phyloP scores from a whole-genome alignment of 2,113 vertebrate genomes.

The Australoheros scitulus region DNA sequence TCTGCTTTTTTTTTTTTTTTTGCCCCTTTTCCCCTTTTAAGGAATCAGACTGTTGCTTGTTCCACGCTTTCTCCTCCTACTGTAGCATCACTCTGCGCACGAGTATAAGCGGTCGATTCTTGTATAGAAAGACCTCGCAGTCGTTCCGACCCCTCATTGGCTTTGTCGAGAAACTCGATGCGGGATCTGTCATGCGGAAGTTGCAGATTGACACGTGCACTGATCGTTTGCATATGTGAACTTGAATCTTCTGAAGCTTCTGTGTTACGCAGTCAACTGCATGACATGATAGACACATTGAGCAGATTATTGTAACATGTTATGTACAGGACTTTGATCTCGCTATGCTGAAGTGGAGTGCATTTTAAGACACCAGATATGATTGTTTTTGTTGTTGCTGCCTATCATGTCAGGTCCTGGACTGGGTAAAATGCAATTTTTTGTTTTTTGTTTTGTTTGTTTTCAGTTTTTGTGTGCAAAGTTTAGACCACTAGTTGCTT shows the following conservation, averaged over 20 bases:
- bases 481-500: constrained; percentile 74
- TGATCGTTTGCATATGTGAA: constrained; percentile 55
- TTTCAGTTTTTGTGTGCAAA: constrained; percentile 31
- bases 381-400: constrained; percentile 41
- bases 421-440: constrained; percentile 45
- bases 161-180: constrained; percentile 7
- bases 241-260: constrained; percentile 35
- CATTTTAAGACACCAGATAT: constrained; percentile 37
- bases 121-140: constrained; percentile 4
- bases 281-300: constrained; percentile 52
- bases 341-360: constrained; percentile 41
- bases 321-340: constrained; percentile 43
- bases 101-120: neutral
- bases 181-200: constrained; percentile 9
- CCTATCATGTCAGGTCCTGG: constrained; percentile 58
- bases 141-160: neutral
- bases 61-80: constrained; percentile 14
- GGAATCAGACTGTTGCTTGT: constrained; percentile 52
- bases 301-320: constrained; percentile 31
- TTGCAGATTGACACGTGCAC: constrained; percentile 46
- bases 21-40: neutral
- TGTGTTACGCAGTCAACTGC: constrained; percentile 51
- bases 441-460: neutral
- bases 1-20: constrained; percentile 10
- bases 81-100: constrained; percentile 57